Evolutionary conservation across 2,797 vertebrate species (phyloP), one percentile per base, ranked within the genome.

Genomic region (Sebastes kiyomatsui): DNA sequence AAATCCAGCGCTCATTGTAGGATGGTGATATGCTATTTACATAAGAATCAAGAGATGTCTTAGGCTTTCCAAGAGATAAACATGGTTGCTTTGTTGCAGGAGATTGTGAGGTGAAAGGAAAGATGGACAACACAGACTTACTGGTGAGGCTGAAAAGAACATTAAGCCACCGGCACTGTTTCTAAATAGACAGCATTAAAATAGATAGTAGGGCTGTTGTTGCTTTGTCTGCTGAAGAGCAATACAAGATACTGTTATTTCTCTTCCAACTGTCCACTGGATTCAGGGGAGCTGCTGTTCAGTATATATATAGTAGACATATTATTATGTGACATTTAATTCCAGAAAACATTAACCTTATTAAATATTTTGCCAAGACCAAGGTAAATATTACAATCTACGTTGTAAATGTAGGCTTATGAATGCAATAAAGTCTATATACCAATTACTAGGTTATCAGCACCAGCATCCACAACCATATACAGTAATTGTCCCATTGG

Each of bases 101-200:
- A 32, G 35, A 77, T 23, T 68, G 18, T 67, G 64, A 25, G 14
- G 7, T 46, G 27, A 75, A 54, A 77, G 30, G 59, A 12, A 55
- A 28, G 46, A 74, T 16, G 23, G 54, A 68, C 32, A 32, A 61
- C 16, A 67, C 25, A 49, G 18, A 65, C 13, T 9, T 28, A 59
- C 69, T 54, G 60, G 56, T 70, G 60, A 33, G 61, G 27, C 33
- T 58, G 49, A 33, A 70, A 38, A 49, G 25, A 72, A 49, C 72
- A 88, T 75, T 60, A 68, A 49, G 32, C 61, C 69, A 77, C 69
- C 49, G 74, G 64, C 61, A 20, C 14, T 11, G 52, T 56, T 35
- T 69, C 42, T 32, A 46, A 52, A 55, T 30, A 49, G 46, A 64
- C 33, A 54, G 2, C 22, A 77, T 33, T 46, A 35, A 46, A 78